These are phyloP conservation scores for Belgica antarctica DNA, from an alignment of 2,888 invertebrate species.

Conservation along the genomic window DNA sequence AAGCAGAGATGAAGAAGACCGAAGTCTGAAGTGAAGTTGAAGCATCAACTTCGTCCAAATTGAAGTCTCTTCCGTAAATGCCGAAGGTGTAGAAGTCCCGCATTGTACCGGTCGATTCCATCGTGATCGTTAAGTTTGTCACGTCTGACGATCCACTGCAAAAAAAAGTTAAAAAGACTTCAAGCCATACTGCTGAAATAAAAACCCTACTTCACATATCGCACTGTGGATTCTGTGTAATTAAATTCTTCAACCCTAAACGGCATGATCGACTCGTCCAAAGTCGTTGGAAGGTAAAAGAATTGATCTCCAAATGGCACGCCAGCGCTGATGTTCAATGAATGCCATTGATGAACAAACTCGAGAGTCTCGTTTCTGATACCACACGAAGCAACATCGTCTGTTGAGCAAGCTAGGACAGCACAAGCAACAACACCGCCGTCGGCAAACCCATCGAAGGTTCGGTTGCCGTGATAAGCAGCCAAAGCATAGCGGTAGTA, in stretches of 20 bases:
- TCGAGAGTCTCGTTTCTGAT: slow-evolving; percentile 10
- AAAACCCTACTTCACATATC: slow-evolving; percentile 29
- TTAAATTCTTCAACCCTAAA: slow-evolving; percentile 53
- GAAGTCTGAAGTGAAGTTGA: too few species aligned
- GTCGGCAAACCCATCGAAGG: slow-evolving; percentile 52
- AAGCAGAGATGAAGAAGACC: too few species aligned
- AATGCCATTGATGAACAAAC: neutral
- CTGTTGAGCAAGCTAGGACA: slow-evolving; percentile 54
- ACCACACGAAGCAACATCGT: slow-evolving; percentile 50
- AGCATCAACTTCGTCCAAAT: slow-evolving; percentile 49
- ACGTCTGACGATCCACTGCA: neutral
- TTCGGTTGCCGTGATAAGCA: slow-evolving; percentile 55
- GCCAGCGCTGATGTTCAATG: neutral
- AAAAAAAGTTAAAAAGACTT: neutral
- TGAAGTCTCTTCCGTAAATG: slow-evolving; percentile 57
- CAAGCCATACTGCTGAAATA: neutral
- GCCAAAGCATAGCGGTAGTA: slow-evolving; percentile 55
- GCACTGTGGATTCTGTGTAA: too few species aligned
- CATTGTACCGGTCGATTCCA: slow-evolving; percentile 5
- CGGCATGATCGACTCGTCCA: slow-evolving; percentile 58
- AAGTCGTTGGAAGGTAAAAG: slow-evolving; percentile 54
- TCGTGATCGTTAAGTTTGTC: slow-evolving; percentile 38
- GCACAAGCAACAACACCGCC: slow-evolving; percentile 57
- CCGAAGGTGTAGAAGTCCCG: slow-evolving; percentile 57
- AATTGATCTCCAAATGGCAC: slow-evolving; percentile 28